Evolutionary conservation across 2,113 vertebrate genomes (phyloP).

Genomic region (Odontesthes bonariensis): DNA sequence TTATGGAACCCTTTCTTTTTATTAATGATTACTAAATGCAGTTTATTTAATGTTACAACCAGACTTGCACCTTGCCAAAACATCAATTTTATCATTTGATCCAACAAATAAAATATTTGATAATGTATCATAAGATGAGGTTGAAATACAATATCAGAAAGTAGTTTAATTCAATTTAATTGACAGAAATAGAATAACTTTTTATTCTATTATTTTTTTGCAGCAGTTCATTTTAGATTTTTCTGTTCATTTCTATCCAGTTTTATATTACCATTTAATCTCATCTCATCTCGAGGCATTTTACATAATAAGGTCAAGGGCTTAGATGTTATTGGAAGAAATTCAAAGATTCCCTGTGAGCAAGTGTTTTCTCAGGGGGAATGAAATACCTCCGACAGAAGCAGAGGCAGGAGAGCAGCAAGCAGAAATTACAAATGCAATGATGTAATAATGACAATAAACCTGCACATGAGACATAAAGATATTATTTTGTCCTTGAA

Average conservation of each 20-base stretch:
- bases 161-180: neutral
- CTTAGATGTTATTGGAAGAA: neutral
- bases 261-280: neutral
- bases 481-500: too few relatives aligned
- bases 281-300: neutral
- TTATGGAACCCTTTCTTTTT: constrained; percentile 29
- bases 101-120: constrained; percentile 30
- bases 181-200: neutral
- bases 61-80: constrained; percentile 32
- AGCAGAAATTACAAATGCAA: too few relatives aligned
- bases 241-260: neutral
- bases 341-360: neutral
- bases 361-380: neutral
- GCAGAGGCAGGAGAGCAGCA: too few relatives aligned
- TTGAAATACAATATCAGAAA: neutral
- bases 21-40: constrained; percentile 49
- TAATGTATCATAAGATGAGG: constrained; percentile 14
- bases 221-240: too few relatives aligned
- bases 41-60: constrained; percentile 42
- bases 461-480: too few relatives aligned
- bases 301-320: neutral
- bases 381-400: neutral
- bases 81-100: constrained; percentile 48
- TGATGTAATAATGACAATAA: too few relatives aligned
- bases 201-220: neutral